Evolutionary conservation across 2,113 vertebrate genomes (phyloP).

Genomic region (Neogale vison): DNA sequence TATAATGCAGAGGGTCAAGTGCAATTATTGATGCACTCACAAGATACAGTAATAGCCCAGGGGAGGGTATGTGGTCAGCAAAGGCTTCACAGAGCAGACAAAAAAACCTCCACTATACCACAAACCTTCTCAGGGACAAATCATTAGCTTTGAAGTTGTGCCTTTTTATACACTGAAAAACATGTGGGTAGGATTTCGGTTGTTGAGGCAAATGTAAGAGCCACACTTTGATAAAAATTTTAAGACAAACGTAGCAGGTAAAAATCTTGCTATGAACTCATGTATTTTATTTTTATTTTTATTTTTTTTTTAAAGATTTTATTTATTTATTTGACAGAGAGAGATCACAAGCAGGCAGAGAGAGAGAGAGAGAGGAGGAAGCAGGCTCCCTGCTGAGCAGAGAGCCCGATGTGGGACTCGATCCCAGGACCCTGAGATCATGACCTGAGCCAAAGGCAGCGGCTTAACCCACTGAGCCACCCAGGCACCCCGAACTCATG

Average conservation of each 20-base stretch:
- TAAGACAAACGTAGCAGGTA: neutral
- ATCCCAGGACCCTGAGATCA: too few relatives aligned
- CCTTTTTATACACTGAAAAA: neutral
- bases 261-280: neutral
- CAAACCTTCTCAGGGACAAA: neutral
- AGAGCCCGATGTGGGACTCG: too few relatives aligned
- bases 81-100: neutral
- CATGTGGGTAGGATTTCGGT: neutral
- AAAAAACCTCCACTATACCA: neutral
- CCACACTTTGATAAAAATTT: neutral
- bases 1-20: neutral
- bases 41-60: neutral
- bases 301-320: too few relatives aligned
- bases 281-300: too few relatives aligned
- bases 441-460: too few relatives aligned
- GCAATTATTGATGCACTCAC: neutral
- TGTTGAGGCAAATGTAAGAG: neutral
- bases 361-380: too few relatives aligned
- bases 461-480: too few relatives aligned
- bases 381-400: too few relatives aligned
- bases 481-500: too few relatives aligned
- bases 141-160: neutral
- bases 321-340: too few relatives aligned
- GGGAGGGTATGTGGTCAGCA: neutral
- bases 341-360: too few relatives aligned